Evolutionary conservation across 1,140 invertebrate genomes (phyloP).

Genomic region (Polypedilum pembai): DNA sequence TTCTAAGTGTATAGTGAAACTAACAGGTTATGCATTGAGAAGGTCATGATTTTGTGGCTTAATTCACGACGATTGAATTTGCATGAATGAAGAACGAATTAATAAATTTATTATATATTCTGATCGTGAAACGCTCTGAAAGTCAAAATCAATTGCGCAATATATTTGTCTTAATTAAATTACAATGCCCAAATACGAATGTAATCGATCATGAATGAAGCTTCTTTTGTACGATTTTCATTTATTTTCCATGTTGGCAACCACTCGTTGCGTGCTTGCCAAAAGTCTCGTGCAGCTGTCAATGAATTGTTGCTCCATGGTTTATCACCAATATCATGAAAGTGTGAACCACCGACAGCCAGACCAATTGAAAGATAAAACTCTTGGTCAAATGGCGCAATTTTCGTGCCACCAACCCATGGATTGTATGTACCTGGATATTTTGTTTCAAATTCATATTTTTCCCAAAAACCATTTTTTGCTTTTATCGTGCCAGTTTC

Average conservation of each 20-base stretch:
- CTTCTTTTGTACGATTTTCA: slow-evolving; percentile 36
- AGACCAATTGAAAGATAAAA: slow-evolving; percentile 48
- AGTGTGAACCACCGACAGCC: slow-evolving; percentile 47
- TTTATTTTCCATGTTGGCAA: slow-evolving; percentile 46
- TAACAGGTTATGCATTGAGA: neutral
- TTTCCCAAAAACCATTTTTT: slow-evolving; percentile 45
- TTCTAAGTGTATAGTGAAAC: neutral
- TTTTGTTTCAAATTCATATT: slow-evolving; percentile 40
- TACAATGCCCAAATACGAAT: slow-evolving; percentile 51
- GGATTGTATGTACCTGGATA: slow-evolving; percentile 42
- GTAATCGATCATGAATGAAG: slow-evolving; percentile 53
- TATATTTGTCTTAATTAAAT: slow-evolving; percentile 31
- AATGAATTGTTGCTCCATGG: slow-evolving; percentile 45
- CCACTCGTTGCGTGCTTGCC: slow-evolving; percentile 45
- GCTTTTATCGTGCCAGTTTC: slow-evolving; percentile 38
- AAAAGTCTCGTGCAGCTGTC: slow-evolving; percentile 44
- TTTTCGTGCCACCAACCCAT: slow-evolving; percentile 44
- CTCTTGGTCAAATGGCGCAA: slow-evolving; percentile 48
- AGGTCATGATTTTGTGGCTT: neutral
- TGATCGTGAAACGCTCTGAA: neutral
- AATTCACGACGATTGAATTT: too few species aligned
- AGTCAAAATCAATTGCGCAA: neutral
- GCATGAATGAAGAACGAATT: too few species aligned
- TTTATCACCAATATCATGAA: slow-evolving; percentile 42
- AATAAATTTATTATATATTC: neutral